Base-by-base conservation (phyloP, 2,797 vertebrate genomes). In the Tarsius wallacei region DNA sequence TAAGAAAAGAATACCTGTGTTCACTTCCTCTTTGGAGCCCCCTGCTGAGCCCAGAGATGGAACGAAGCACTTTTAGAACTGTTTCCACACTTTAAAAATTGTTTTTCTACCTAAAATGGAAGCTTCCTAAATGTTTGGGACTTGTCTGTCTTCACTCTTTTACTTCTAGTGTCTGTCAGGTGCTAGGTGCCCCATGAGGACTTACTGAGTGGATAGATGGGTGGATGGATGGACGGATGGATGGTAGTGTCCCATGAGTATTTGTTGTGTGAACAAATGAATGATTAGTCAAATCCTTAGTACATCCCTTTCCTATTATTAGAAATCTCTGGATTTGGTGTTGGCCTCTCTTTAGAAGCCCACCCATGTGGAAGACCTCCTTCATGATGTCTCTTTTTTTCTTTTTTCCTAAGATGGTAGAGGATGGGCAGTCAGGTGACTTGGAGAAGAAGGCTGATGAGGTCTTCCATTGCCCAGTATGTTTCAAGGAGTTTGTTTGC, bases 401-500 rank as follows among this genome's bases (percentile, higher is more conserved):
- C n/a, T 36, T 98, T 88, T 97, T 83, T 81, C 84, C 96, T 53
- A 97, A 99, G 99, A 98, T 99, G 97, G 97, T 98, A 12, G 99
- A 99, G 93, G 99, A 99, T 36, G 94, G 97, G 42, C 98, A 98
- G 26, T 83, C 95, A 0, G 98, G 99, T 71, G 99, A 99, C 87
- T 84, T 96, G 55, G 98, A 98, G 42, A 98, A 91, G 93, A 99
- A 98, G 17, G 97, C 96, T 0, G 99, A 99, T 26, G 99, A 99
- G 97, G 98, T 99, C 86, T 99, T 99, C 94, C 99, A 99, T 88
- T 99, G 99, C 98, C 99, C 99, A 0, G 98, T 99, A 96, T 99
- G 99, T 99, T 99, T 99, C 98, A 99, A 99, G 99, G 99, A 99
- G 80, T 99, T 99, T 98, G 98, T 98, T 97, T 99, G 99, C 99